Percentiles rank a stretch among this genome's conserved stretches.
Evolutionary conservation across 2,797 vertebrate genomes (phyloP).

Genomic region (Halcyon smyrnensis): DNA sequence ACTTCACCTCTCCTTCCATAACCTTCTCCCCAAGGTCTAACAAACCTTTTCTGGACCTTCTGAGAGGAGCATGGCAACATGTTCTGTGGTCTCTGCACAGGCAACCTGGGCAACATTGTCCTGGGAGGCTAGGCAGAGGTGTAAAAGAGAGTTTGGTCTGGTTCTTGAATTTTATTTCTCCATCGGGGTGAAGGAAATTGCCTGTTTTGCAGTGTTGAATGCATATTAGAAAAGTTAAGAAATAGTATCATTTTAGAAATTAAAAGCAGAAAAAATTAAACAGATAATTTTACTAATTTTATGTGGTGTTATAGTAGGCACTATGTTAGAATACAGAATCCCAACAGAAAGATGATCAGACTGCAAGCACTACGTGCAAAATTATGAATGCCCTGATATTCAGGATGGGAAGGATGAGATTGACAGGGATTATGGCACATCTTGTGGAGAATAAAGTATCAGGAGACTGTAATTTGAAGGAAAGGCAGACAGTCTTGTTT

Average conservation of each 20-base stretch:
- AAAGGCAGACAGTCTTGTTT: background rate
- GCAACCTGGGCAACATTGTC: background rate
- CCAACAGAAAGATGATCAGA: background rate
- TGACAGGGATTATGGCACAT: accelerated
- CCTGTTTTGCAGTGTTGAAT: background rate
- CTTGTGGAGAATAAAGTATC: background rate
- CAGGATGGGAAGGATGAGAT: background rate
- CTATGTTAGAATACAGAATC: background rate
- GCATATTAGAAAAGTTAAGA: background rate
- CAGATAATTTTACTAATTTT: background rate
- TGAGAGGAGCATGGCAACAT: background rate
- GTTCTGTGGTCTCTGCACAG: background rate
- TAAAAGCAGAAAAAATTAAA: background rate
- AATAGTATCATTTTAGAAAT: background rate
- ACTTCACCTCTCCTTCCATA: background rate
- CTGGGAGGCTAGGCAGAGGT: background rate
- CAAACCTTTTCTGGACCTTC: background rate
- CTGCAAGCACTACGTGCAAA: background rate
- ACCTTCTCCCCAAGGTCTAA: background rate
- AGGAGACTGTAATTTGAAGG: background rate
- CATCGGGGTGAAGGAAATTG: background rate
- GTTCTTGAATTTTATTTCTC: background rate
- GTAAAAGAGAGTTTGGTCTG: background rate
- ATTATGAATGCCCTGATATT: background rate
- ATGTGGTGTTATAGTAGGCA: background rate